Conservation (phyloP, 2,888 invertebrate species). For the Latrodectus hesperus region DNA sequence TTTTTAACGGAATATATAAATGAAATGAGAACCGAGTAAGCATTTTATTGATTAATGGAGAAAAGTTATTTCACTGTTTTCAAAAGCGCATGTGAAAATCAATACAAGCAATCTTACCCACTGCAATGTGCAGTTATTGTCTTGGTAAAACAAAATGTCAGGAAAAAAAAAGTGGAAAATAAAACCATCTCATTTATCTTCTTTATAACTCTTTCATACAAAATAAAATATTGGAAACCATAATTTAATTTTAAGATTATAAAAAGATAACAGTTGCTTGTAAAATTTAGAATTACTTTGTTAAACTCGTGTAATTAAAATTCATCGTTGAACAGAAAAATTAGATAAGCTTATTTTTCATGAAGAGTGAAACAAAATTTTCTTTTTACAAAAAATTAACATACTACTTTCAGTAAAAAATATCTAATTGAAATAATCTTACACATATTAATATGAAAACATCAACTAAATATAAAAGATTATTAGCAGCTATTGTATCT, state of each 20-base stretch:
- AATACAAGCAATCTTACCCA: constrained; percentile 38
- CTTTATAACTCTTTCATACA: not conserved
- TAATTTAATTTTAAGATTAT: not conserved
- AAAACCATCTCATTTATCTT: not conserved
- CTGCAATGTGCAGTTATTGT: constrained; percentile 46
- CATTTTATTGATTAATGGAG: constrained; percentile 58
- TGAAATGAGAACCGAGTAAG: constrained; percentile 35
- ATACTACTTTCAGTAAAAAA: no score
- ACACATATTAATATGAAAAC: no score
- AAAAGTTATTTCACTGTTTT: constrained; percentile 39
- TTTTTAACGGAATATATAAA: constrained; percentile 59
- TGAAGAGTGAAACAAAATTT: no score
- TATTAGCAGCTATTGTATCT: no score
- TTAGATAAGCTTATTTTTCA: no score
- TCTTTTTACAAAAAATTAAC: no score
- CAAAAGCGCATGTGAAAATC: constrained; percentile 8
- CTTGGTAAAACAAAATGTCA: constrained; percentile 1
- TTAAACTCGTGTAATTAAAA: no score
- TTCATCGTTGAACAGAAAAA: no score
- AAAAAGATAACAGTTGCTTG: no score
- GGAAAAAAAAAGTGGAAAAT: not conserved
- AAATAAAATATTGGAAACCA: not conserved
- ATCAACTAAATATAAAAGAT: no score
- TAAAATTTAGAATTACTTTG: no score
- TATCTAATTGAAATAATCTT: no score